Conservation (phyloP, 2,888 invertebrate species). For the Pediacus dermestoides region DNA sequence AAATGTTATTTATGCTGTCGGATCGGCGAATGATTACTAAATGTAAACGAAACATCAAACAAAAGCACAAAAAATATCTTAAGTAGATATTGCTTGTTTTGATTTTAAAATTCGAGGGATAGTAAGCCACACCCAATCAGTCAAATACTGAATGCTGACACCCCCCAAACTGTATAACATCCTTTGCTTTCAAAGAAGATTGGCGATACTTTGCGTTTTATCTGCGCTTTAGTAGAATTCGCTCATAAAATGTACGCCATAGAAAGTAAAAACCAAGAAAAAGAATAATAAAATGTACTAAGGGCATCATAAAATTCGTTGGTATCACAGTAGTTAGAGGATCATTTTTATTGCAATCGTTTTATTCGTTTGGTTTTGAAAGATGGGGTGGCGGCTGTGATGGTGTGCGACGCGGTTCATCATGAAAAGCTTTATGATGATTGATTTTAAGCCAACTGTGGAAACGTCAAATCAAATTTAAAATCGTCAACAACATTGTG, state of each 20-base stretch:
- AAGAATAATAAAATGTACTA: slow-evolving; percentile 44
- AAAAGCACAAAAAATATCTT: too few relatives aligned
- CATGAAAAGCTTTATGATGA: too few relatives aligned
- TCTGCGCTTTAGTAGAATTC: slow-evolving; percentile 2
- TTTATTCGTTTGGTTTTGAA: slow-evolving; percentile 5
- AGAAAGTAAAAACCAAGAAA: slow-evolving; percentile 39
- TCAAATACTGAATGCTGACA: slow-evolving; percentile 3
- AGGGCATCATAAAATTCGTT: slow-evolving; percentile 41
- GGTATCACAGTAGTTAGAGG: slow-evolving; percentile 41
- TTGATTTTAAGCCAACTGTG: too few relatives aligned
- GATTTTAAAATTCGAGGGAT: too few relatives aligned
- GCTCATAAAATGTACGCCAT: slow-evolving; percentile 9
- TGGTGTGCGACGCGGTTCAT: too few relatives aligned
- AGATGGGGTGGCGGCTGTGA: too few relatives aligned
- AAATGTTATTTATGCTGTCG: too few relatives aligned
- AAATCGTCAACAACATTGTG: too few relatives aligned
- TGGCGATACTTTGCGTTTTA: slow-evolving; percentile 9
- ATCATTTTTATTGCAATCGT: slow-evolving; percentile 28
- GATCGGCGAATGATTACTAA: too few relatives aligned
- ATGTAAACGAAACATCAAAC: too few relatives aligned
- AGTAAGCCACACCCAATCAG: slow-evolving; percentile 8
- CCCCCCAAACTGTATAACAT: slow-evolving; percentile 1
- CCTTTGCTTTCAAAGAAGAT: slow-evolving; percentile 7
- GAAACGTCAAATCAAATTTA: too few relatives aligned
- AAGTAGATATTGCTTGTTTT: too few relatives aligned